Percentiles rank a stretch among this genome's conserved stretches.
phyloP scores from a whole-genome alignment of 2,113 vertebrate genomes.

The Atrichornis clamosus region DNA sequence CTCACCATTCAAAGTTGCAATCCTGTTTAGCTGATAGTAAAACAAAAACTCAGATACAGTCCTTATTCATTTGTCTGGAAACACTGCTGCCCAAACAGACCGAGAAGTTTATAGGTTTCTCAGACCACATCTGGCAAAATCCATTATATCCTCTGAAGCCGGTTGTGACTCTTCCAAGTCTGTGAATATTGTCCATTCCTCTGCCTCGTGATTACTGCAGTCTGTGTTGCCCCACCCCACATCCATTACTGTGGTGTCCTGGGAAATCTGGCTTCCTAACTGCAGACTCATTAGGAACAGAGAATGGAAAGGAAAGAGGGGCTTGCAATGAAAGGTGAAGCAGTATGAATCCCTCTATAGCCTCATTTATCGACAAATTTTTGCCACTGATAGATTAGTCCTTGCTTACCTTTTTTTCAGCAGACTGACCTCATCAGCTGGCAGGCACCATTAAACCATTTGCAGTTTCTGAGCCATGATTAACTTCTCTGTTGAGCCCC shows the following conservation, averaged over 20 bases:
- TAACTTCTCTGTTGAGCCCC: neutral
- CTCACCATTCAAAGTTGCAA: neutral
- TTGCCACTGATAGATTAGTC: slow-evolving; percentile 1
- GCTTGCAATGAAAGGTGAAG: neutral
- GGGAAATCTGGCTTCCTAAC: neutral
- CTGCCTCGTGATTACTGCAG: neutral
- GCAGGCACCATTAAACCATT: neutral
- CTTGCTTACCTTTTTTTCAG: slow-evolving; percentile 8
- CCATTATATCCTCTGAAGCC: neutral
- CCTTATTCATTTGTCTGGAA: neutral
- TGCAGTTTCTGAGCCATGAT: neutral
- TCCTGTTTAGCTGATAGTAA: neutral
- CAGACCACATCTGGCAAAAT: neutral
- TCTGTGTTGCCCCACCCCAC: neutral
- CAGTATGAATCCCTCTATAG: neutral
- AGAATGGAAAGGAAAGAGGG: neutral
- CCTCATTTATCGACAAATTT: neutral
- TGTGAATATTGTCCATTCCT: neutral
- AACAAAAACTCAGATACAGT: neutral
- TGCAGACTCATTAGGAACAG: neutral
- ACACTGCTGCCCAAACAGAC: neutral
- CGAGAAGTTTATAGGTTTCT: neutral
- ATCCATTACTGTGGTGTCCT: neutral
- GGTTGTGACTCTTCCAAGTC: neutral
- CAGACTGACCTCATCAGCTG: slow-evolving; percentile 17